Evolutionary conservation across 2,888 invertebrate species (phyloP), one percentile per base, ranked within the genome.

Genomic region (Eupithecia inturbata): DNA sequence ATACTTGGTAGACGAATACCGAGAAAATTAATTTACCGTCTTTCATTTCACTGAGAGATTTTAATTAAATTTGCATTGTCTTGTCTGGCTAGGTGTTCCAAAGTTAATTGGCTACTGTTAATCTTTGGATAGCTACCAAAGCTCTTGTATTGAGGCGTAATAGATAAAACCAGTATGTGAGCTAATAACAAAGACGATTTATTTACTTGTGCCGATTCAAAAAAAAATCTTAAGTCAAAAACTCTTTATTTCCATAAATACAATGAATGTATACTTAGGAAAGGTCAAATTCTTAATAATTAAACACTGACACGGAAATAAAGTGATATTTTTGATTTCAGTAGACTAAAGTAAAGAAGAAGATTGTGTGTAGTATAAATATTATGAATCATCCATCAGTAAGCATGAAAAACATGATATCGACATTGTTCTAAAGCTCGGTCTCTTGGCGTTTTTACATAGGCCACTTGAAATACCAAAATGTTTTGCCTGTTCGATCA

Each of bases 401-500:
- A 26, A 57, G 26, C 14, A 26, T 57, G 1, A 22, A 57, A 57
- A 57, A 26, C 53, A 26, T 12, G 26, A 5, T 22, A 57, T 22
- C 26, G 10, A 5, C 12, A 26, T 57, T 57, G 57, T 57, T 14
- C 12, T 41, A 36, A 36, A n/a, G 36, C 70, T 53, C 57, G 62
- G 64, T 67, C 53, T 68, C 63, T 85, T 82, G 85, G 62, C 5
- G 36, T 53, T 75, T 75, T 70, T 68, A 69, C 39, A 49, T 57
- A 80, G 78, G 78, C 83, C 84, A 87, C 87, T 90, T 83, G 86
- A 87, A 88, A 92, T 91, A 76, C 87, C 87, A 79, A 83, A 84
- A 88, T 85, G 86, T 88, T 90, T 89, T 88, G 88, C 86, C 84
- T 80, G 88, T 85, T 88, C 89, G 87, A 88, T 91, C 90, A 89